These are phyloP conservation scores for Phrynocephalus versicolor DNA, from an alignment of 2,113 vertebrate species.

Conservation along the genomic window DNA sequence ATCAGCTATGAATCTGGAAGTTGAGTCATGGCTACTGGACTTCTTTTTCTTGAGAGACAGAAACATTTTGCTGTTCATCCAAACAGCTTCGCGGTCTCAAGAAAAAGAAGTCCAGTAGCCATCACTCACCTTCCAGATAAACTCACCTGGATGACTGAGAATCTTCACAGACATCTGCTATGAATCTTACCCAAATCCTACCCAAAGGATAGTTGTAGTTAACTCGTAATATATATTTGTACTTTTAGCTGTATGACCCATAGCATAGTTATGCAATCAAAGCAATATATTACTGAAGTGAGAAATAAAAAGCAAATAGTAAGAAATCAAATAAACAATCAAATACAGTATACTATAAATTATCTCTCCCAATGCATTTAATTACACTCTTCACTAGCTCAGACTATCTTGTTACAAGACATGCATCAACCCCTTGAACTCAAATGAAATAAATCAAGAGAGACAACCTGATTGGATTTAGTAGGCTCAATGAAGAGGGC, in stretches of 20 bases:
- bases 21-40: too few species aligned
- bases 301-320: constrained; percentile 72
- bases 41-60: too few species aligned
- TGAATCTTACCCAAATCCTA: constrained; percentile 16
- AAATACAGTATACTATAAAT: constrained; percentile 72
- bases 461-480: constrained; percentile 52
- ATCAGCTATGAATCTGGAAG: constrained; percentile 9
- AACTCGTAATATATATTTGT: constrained; percentile 45
- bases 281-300: constrained; percentile 68
- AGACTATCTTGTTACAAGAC: constrained; percentile 68
- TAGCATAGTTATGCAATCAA: constrained; percentile 69
- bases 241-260: constrained; percentile 65
- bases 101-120: too few species aligned
- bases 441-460: constrained; percentile 66
- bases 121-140: too few species aligned
- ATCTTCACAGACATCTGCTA: too few species aligned
- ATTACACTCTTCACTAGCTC: constrained; percentile 64
- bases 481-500: constrained; percentile 37
- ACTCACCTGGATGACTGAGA: too few species aligned
- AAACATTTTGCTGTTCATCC: too few species aligned
- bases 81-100: too few species aligned
- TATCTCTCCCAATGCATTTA: constrained; percentile 64
- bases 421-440: constrained; percentile 64
- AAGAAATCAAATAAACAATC: constrained; percentile 77
- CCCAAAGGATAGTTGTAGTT: constrained; percentile 50